Evolutionary conservation across 1,140 invertebrate species (phyloP).

Genomic region (Aphelenchoides besseyi): DNA sequence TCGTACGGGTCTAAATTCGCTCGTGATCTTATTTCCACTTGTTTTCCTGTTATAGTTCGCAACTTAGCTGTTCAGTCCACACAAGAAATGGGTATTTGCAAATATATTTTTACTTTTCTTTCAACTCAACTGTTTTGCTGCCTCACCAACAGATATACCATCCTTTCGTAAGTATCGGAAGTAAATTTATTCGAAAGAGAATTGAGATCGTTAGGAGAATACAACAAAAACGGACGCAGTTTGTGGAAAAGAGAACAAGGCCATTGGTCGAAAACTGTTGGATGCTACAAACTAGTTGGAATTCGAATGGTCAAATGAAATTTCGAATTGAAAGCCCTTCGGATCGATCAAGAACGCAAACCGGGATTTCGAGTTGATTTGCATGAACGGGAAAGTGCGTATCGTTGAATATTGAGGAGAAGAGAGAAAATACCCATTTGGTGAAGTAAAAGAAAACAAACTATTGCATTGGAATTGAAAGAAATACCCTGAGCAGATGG

Average conservation of each 20-base stretch:
- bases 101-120: too few relatives aligned
- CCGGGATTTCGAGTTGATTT: background rate
- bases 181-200: background rate
- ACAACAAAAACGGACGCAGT: background rate
- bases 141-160: background rate
- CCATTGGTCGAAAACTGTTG: background rate
- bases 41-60: too few relatives aligned
- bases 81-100: background rate
- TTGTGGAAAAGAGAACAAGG: background rate
- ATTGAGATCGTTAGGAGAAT: background rate
- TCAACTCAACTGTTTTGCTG: background rate
- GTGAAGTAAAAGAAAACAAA: background rate
- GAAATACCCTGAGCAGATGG: background rate
- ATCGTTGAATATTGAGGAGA: background rate
- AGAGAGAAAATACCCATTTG: conserved; percentile 9
- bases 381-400: background rate
- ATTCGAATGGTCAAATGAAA: background rate
- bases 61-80: too few relatives aligned
- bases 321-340: background rate
- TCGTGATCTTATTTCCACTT: background rate
- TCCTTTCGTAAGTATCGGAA: background rate
- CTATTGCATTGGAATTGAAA: background rate
- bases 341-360: background rate
- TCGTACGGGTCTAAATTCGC: too few relatives aligned
- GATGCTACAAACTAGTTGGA: background rate